Conservation (phyloP, 2,888 invertebrate genomes). For the Melanargia galathea region DNA sequence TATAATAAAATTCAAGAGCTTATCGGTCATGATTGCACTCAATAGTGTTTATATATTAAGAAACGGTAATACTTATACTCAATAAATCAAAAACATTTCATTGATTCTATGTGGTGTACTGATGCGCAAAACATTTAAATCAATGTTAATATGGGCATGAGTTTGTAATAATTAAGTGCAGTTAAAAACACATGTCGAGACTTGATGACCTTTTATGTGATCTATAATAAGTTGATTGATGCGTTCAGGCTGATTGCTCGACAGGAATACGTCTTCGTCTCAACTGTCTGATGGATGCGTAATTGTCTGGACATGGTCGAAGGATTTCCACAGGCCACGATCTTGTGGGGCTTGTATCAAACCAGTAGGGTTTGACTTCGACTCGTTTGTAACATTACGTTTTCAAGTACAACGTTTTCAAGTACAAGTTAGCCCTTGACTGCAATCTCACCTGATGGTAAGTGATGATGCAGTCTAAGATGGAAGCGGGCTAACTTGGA, state of each 20-base stretch:
- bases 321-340: neutral
- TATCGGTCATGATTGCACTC: constrained; percentile 28
- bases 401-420: too few relatives aligned
- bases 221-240: constrained; percentile 4
- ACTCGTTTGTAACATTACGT: too few relatives aligned
- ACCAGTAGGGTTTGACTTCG: too few relatives aligned
- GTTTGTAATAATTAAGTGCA: constrained; percentile 11
- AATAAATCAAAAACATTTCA: constrained; percentile 18
- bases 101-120: neutral
- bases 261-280: neutral
- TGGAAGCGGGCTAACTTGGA: too few relatives aligned
- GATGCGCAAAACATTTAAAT: constrained; percentile 14
- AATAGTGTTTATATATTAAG: constrained; percentile 32
- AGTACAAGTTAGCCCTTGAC: too few relatives aligned
- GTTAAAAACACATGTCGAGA: constrained; percentile 4
- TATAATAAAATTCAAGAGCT: constrained; percentile 11
- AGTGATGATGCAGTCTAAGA: too few relatives aligned
- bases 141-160: constrained; percentile 13
- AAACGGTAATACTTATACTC: constrained; percentile 28
- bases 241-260: neutral
- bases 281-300: too few relatives aligned
- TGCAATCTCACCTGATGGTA: too few relatives aligned
- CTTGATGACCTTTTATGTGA: constrained; percentile 7
- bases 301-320: too few relatives aligned
- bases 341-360: neutral